Evolutionary conservation across 1,140 invertebrate genomes (phyloP).

Genomic region (Propsilocerus akamusi): DNA sequence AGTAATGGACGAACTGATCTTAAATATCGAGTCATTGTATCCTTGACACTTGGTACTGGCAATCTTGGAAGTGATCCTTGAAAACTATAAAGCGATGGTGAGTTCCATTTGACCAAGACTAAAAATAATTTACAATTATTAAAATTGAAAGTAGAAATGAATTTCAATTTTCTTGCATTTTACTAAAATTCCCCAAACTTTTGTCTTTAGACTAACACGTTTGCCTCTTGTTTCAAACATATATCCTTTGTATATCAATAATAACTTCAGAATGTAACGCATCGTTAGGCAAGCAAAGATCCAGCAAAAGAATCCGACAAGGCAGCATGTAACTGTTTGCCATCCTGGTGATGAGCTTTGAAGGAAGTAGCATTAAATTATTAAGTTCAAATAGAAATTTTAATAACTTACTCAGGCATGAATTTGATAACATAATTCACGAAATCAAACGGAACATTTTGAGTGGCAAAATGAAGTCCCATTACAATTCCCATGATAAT

Average conservation of each 20-base stretch:
- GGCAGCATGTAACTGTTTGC: slow-evolving; percentile 50
- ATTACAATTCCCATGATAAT: slow-evolving; percentile 38
- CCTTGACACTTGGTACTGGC: slow-evolving; percentile 68
- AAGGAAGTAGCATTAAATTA: slow-evolving; percentile 13
- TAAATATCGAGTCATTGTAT: slow-evolving; percentile 82
- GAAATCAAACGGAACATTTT: slow-evolving; percentile 56
- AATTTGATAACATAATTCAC: slow-evolving; percentile 39
- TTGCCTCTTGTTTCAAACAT: slow-evolving; percentile 79
- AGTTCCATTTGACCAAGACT: slow-evolving; percentile 61
- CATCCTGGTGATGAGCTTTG: slow-evolving; percentile 42
- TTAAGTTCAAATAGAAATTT: background rate
- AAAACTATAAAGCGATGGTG: slow-evolving; percentile 87
- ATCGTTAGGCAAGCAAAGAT: slow-evolving; percentile 58
- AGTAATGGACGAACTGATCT: slow-evolving; percentile 74
- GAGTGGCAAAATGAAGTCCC: slow-evolving; percentile 49
- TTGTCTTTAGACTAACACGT: slow-evolving; percentile 50
- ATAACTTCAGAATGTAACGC: slow-evolving; percentile 66
- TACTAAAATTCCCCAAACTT: slow-evolving; percentile 66
- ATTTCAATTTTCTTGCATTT: slow-evolving; percentile 20
- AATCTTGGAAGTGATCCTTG: slow-evolving; percentile 88
- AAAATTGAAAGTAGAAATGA: background rate
- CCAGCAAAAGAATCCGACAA: slow-evolving; percentile 60
- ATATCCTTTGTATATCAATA: slow-evolving; percentile 95
- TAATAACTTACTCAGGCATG: slow-evolving; percentile 36
- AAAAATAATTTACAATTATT: background rate